Evolutionary conservation across 2,888 invertebrate species (phyloP).

Genomic region (Homarus gammarus): DNA sequence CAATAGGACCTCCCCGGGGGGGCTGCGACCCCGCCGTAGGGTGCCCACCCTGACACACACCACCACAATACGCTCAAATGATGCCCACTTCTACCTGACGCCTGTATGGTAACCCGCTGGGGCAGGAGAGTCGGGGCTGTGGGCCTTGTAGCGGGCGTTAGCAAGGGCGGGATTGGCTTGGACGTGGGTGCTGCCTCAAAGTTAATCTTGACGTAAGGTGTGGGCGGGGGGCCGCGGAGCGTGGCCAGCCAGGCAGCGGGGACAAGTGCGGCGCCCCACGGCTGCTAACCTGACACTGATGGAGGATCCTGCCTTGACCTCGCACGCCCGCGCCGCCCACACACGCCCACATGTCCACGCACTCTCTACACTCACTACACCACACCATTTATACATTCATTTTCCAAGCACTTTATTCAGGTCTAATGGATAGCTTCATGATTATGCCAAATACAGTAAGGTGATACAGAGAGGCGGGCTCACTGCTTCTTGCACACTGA

Average conservation of each 20-base stretch:
- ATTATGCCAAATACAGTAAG: too few species aligned
- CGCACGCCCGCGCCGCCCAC: slow-evolving; percentile 27
- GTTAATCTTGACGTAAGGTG: slow-evolving; percentile 68
- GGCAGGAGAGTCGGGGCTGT: slow-evolving; percentile 15
- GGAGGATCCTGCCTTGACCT: slow-evolving; percentile 64
- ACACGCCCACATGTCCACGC: background rate
- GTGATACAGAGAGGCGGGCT: background rate
- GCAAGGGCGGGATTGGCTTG: slow-evolving; percentile 9
- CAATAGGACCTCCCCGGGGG: slow-evolving; percentile 63
- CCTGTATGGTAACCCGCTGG: slow-evolving; percentile 54
- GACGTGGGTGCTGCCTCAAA: slow-evolving; percentile 17
- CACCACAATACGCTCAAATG: slow-evolving; percentile 71
- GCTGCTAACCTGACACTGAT: slow-evolving; percentile 69
- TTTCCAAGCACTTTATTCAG: too few species aligned
- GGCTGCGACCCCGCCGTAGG: slow-evolving; percentile 67
- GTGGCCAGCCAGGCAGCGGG: slow-evolving; percentile 25
- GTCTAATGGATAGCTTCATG: too few species aligned
- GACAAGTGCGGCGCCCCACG: slow-evolving; percentile 60
- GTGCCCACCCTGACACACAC: slow-evolving; percentile 66
- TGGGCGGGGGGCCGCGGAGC: slow-evolving; percentile 14
- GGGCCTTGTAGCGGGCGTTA: slow-evolving; percentile 5
- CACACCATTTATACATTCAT: too few species aligned
- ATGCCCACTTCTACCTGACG: slow-evolving; percentile 66
- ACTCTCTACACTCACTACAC: too few species aligned
- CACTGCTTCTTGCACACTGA: too few species aligned